Evolutionary conservation across 2,797 vertebrate genomes (phyloP).

Genomic region (Momotus momota): DNA sequence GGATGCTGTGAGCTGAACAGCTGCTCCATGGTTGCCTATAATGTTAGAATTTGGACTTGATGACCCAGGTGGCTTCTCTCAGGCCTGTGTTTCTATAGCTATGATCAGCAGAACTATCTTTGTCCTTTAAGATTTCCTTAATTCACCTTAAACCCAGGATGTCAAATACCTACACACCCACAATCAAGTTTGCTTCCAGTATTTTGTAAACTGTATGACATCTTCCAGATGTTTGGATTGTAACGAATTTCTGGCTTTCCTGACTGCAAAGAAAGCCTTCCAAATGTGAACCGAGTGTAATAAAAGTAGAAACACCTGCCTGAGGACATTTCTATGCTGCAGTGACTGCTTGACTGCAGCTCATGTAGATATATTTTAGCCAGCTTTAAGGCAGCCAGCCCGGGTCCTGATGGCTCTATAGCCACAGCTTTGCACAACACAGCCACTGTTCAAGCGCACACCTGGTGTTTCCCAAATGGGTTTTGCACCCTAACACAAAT

Average conservation of each 20-base stretch:
- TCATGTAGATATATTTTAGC: neutral
- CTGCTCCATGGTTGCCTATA: neutral
- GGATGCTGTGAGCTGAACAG: neutral
- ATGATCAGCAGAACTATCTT: neutral
- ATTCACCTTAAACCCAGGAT: neutral
- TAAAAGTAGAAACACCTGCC: slow-evolving; percentile 33
- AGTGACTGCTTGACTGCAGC: slow-evolving; percentile 13
- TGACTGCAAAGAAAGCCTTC: slow-evolving; percentile 19
- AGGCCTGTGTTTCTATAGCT: neutral
- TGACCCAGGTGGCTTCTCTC: neutral
- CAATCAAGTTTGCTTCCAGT: neutral
- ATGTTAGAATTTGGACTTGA: neutral
- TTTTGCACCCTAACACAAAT: neutral
- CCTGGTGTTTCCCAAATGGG: neutral
- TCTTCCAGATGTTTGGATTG: slow-evolving; percentile 18
- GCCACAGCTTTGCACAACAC: neutral
- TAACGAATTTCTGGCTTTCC: neutral
- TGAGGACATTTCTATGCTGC: slow-evolving; percentile 14
- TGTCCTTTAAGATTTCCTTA: neutral
- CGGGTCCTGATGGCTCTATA: neutral
- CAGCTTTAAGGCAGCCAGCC: neutral
- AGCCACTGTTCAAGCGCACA: neutral
- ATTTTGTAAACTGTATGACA: neutral
- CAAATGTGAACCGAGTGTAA: neutral
- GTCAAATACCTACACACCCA: neutral